Base-by-base conservation (phyloP, 2,797 vertebrate species). In the Bufotes viridis region DNA sequence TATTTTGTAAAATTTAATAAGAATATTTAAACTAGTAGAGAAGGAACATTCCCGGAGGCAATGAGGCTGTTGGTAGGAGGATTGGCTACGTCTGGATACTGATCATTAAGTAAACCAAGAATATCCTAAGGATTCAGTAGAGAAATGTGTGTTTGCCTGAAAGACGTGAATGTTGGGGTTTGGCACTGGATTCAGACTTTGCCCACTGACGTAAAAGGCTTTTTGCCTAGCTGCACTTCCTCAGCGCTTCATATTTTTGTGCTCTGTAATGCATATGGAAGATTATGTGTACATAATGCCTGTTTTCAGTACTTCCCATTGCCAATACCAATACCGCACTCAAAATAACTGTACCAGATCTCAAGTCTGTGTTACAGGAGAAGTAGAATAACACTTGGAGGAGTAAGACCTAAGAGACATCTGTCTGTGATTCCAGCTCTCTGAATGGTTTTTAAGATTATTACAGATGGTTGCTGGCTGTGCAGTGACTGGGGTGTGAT, bases 401-500 rank as follows among this genome's bases (percentile, higher is more conserved):
- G 29, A 51, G 63, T 24, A 3, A 22, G 26, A 24, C 18, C 53
- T 61, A 57, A 60, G 61, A 63, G 61, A 80, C 63, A 65, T 78
- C 61, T 58, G 24, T 80, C 61, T 57, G 11, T 63, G 34, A 15
- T 26, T 24, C 57, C 13, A 12, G 5, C 76, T 86, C 7, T n/a
- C 42, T 49, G 17, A n/a, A 49, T 69, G 75, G 55, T 69, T 26
- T 69, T 65, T 17, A n/a, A 63, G 29, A 61, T 86, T 55, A 63
- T 79, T 69, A 65, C 29, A 67, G 84, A 86, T 78, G 85, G 63
- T 58, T 53, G 24, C 78, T 72, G 65, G 85, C 85, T 86, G 85
- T 80, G 51, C 76, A 86, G 76, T 86, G 76, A 80, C 85, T 86
- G 60, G 61, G 78, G 51, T 79, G 24, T 86, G 76, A 86, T 86